Evolutionary conservation across 2,888 invertebrate genomes (phyloP).

Genomic region (Timema podura): DNA sequence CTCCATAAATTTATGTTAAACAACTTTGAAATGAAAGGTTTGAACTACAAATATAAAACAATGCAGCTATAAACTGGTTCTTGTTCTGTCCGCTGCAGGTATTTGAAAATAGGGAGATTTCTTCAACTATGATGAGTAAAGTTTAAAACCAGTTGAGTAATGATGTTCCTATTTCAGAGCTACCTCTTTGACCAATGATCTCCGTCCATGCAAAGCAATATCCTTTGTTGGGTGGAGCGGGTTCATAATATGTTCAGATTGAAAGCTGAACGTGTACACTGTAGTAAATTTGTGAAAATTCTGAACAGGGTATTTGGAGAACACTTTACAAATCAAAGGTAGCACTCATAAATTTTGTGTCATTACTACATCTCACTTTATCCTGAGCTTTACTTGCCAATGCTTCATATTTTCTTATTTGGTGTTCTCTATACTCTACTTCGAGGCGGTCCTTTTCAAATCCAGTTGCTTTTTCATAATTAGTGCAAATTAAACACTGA

Average conservation of each 20-base stretch:
- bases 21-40: conserved; percentile 9
- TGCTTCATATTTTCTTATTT: conserved; percentile 33
- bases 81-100: conserved; percentile 27
- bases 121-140: conserved; percentile 7
- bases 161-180: conserved; percentile 37
- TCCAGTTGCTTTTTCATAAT: conserved; percentile 11
- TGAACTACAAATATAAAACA: neutral
- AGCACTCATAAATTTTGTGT: conserved; percentile 34
- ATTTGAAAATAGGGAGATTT: conserved; percentile 22
- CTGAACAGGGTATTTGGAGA: conserved; percentile 37
- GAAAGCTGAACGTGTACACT: conserved; percentile 36
- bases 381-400: conserved; percentile 29
- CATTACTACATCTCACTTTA: conserved; percentile 31
- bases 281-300: conserved; percentile 38
- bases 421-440: conserved; percentile 32
- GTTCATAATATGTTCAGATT: conserved; percentile 40
- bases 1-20: too few relatives aligned
- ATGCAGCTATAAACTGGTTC: conserved; percentile 32
- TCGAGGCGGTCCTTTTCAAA: conserved; percentile 12
- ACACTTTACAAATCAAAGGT: conserved; percentile 39
- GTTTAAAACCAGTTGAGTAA: conserved; percentile 28
- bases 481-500: conserved; percentile 24
- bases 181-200: conserved; percentile 38
- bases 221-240: conserved; percentile 35
- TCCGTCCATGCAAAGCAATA: conserved; percentile 38